Base-by-base conservation (phyloP, 2,797 vertebrate genomes). In the Mus spretus region DNA sequence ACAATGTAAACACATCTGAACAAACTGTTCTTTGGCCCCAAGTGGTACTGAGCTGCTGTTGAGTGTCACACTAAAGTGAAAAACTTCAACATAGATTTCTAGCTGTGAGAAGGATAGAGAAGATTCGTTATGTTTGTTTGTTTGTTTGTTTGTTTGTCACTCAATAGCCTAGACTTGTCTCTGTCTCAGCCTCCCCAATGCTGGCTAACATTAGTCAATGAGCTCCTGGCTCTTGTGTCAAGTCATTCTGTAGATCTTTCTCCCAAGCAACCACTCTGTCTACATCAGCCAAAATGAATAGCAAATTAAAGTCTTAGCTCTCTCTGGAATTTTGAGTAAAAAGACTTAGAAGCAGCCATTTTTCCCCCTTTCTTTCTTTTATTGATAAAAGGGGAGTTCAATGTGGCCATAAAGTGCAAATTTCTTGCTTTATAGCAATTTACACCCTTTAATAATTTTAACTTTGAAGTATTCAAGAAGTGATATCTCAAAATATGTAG, bases 241-340 rank as follows among this genome's bases (percentile, higher is more conserved):
- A 50, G 79, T 77, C 72, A 26, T 89, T 91, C 61, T 88, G 24
- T 31, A 78, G 44, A 91, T 83, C 34, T 82, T 93, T 80, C 6
- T 93, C 77, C 40, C 3, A 34, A 86, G 61, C 2, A 87, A 57
- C 37, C 7, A 26, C 59, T 93, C 11, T 85, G 47, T 86, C 20
- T 81, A 44, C 13, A 34, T 87, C 65, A 72, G 50, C 17, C 44
- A 80, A 70, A 96, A 80, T 59, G 31, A 94, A 57, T 83, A 89
- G 88, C 22, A 40, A 89, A 80, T n/a, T 90, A 47, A 89, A 61
- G 81, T 82, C 59, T 44, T 40, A 85, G 11, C 6, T 10, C 20
- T 24, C 34, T 85, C 72, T 92, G 78, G 40, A 93, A 93, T 92
- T 94, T 63, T 92, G n/a, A 95, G 65, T 80, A n/a, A 86, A 83